These are phyloP conservation scores for Lordiphosa mommai DNA, from an alignment of 1,140 invertebrate genomes.

Conservation along the genomic window DNA sequence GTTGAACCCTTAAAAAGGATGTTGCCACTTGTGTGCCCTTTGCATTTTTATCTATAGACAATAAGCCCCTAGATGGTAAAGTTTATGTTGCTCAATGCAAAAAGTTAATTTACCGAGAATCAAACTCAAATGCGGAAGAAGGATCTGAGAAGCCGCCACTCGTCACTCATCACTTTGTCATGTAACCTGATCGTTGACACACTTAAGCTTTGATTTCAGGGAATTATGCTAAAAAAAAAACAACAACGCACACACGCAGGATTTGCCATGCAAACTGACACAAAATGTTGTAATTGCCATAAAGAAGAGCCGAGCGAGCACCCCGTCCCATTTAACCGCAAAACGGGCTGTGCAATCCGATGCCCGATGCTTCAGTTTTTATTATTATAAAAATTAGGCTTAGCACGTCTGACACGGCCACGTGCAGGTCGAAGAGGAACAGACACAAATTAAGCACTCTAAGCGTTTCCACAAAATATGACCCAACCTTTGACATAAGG, in stretches of 20 bases:
- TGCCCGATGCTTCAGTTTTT: slow-evolving; percentile 49
- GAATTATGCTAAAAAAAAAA: slow-evolving; percentile 53
- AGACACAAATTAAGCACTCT: slow-evolving; percentile 33
- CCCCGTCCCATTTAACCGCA: slow-evolving; percentile 41
- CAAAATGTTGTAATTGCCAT: slow-evolving; percentile 75
- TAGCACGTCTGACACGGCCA: slow-evolving; percentile 47
- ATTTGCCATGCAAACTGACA: slow-evolving; percentile 71
- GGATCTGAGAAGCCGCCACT: slow-evolving; percentile 53
- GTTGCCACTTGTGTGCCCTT: slow-evolving; percentile 44
- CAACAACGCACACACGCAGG: slow-evolving; percentile 15
- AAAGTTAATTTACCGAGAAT: slow-evolving; percentile 79
- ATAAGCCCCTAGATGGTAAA: slow-evolving; percentile 37
- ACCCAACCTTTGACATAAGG: slow-evolving; percentile 12
- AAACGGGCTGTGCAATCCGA: slow-evolving; percentile 43
- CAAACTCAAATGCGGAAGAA: slow-evolving; percentile 66
- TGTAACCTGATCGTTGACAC: slow-evolving; percentile 72
- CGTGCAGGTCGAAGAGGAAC: slow-evolving; percentile 36
- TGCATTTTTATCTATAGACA: slow-evolving; percentile 23
- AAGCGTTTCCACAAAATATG: slow-evolving; percentile 13
- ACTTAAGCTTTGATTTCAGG: slow-evolving; percentile 74
- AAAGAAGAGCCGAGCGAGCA: slow-evolving; percentile 2
- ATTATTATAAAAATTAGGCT: slow-evolving; percentile 76
- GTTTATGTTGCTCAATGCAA: slow-evolving; percentile 43
- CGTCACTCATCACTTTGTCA: slow-evolving; percentile 8
- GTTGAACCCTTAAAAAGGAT: slow-evolving; percentile 38